These are phyloP conservation scores for Sisor rabdophorus DNA, from an alignment of 2,113 vertebrate species.

Conservation along the genomic window DNA sequence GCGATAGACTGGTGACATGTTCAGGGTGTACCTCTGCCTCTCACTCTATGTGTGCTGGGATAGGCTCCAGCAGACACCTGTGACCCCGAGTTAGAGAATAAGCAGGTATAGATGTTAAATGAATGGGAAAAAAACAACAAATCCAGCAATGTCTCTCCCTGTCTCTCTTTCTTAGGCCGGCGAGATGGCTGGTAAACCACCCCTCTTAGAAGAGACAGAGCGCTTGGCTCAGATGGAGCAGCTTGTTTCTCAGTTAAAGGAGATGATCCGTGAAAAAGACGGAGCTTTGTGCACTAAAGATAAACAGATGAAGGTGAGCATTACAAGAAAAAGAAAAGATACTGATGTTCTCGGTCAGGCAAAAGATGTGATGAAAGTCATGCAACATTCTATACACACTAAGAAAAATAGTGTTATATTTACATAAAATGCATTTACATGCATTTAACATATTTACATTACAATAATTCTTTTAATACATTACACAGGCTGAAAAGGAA, in stretches of 20 bases:
- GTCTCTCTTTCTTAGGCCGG: constrained; percentile 55
- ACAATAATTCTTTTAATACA: background rate
- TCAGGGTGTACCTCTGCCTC: too few species aligned
- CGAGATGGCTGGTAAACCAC: constrained; percentile 16
- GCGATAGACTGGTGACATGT: too few species aligned
- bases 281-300: constrained; percentile 72
- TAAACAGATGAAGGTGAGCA: constrained; percentile 77
- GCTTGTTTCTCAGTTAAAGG: constrained; percentile 81
- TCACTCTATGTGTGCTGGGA: too few species aligned
- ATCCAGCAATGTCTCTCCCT: background rate
- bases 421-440: background rate
- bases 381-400: too few species aligned
- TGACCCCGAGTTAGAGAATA: too few species aligned
- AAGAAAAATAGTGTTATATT: background rate
- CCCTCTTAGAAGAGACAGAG: constrained; percentile 71
- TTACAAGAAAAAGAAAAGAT: too few species aligned
- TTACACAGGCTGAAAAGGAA: constrained; percentile 76
- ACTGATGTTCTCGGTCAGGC: background rate
- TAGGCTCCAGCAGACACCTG: too few species aligned
- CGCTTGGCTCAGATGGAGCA: constrained; percentile 76
- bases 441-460: background rate
- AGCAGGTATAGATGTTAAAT: too few species aligned
- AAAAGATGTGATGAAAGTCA: background rate
- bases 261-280: constrained; percentile 82
- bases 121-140: too few species aligned